Conservation (phyloP, 92 coral and sea anemone genomes). For the Epizoanthus ramosus region DNA sequence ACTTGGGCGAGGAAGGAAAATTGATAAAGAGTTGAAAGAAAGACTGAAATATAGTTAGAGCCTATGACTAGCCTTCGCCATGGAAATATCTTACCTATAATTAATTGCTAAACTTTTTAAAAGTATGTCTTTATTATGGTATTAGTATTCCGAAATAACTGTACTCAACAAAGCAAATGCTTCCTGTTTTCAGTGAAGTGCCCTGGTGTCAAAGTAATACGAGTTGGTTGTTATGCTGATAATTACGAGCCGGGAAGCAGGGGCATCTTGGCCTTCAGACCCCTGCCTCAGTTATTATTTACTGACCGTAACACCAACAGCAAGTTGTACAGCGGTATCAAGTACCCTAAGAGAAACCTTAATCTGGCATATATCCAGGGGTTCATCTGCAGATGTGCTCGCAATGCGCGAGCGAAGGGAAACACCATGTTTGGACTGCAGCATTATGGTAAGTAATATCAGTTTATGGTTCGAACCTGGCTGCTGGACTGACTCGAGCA, state of each 20-base stretch:
- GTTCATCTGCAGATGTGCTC: slow-evolving; percentile 11
- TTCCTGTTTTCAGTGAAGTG: neutral
- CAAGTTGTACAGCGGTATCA: slow-evolving; percentile 14
- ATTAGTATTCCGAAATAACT: neutral
- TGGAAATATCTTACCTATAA: no score
- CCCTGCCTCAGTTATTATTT: neutral
- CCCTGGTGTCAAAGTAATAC: slow-evolving; percentile 4
- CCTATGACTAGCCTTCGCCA: no score
- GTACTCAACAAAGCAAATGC: neutral
- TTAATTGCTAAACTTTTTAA: no score
- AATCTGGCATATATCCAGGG: slow-evolving; percentile 1
- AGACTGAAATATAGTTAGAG: no score
- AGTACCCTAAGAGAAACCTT: neutral
- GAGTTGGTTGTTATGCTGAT: slow-evolving; percentile 10
- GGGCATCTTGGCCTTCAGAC: neutral
- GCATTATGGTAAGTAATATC: neutral
- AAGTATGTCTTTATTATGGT: no score
- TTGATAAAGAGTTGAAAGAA: no score
- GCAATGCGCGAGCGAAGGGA: slow-evolving; percentile 21
- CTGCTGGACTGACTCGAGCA: no score
- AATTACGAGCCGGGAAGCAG: neutral
- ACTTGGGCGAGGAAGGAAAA: no score
- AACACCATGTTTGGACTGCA: slow-evolving; percentile 2
- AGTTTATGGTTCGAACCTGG: no score
- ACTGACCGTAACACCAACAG: neutral